These are phyloP conservation scores for Acanthurus tractus DNA, from an alignment of 2,797 vertebrate genomes.

Conservation along the genomic window DNA sequence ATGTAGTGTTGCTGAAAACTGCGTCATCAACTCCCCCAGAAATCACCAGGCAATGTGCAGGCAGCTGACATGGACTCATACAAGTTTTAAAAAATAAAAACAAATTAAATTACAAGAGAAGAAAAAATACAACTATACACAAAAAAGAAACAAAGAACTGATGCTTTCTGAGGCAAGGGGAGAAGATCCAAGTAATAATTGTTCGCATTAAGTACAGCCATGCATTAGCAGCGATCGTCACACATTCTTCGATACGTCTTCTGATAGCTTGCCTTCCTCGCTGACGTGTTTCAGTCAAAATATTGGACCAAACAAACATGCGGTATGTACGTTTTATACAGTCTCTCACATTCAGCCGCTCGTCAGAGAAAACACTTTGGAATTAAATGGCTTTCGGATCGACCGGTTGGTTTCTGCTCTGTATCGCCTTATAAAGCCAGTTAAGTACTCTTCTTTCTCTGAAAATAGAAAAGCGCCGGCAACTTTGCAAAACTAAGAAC, in stretches of 20 bases:
- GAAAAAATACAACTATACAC: conserved; percentile 22
- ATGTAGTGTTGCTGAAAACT: conserved; percentile 70
- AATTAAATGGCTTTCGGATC: conserved; percentile 73
- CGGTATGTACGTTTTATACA: conserved; percentile 12
- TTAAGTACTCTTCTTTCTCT: conserved; percentile 33
- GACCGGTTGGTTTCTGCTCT: conserved; percentile 38
- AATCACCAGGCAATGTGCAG: conserved; percentile 47
- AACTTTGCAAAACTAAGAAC: conserved; percentile 44
- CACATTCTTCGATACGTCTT: conserved; percentile 61
- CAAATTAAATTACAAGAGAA: conserved; percentile 40
- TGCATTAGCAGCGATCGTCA: conserved; percentile 80
- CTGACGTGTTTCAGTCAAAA: conserved; percentile 54
- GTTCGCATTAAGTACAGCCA: conserved; percentile 71
- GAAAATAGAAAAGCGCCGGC: conserved; percentile 57
- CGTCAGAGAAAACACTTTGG: conserved; percentile 73
- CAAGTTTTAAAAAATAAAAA: background rate
- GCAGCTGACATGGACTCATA: conserved; percentile 16
- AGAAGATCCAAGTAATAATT: conserved; percentile 46
- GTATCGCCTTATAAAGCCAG: conserved; percentile 43
- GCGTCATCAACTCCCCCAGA: conserved; percentile 31
- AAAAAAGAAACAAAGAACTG: conserved; percentile 31
- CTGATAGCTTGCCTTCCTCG: conserved; percentile 56
- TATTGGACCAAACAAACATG: conserved; percentile 50
- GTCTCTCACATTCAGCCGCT: conserved; percentile 56
- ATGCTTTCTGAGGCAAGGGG: conserved; percentile 52